Evolutionary conservation across 2,797 vertebrate genomes (phyloP).

Genomic region (Enteromius mattozi): DNA sequence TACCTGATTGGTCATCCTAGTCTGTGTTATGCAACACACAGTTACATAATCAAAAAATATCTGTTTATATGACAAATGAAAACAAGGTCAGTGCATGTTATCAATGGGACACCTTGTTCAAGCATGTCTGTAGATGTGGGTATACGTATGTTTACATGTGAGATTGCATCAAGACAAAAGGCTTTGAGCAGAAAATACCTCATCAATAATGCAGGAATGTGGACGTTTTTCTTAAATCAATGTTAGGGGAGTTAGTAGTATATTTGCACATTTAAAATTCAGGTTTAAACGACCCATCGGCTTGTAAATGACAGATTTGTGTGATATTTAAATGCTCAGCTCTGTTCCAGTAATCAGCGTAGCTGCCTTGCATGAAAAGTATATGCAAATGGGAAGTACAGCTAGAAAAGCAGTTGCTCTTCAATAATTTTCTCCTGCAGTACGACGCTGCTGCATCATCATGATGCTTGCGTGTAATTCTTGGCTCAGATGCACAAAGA

Average conservation of each 20-base stretch:
- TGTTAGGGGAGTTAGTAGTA: background rate
- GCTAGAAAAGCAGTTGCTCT: constrained; percentile 10
- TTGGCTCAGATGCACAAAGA: constrained; percentile 7
- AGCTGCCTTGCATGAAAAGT: constrained; percentile 20
- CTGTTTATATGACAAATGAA: constrained; percentile 72
- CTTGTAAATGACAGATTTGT: constrained; percentile 9
- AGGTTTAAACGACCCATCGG: background rate
- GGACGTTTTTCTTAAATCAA: background rate
- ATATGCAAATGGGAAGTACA: constrained; percentile 2
- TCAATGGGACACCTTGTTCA: constrained; percentile 31
- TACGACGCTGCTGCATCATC: constrained; percentile 7
- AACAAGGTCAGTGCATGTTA: constrained; percentile 70
- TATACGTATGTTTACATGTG: constrained; percentile 13
- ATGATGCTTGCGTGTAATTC: background rate
- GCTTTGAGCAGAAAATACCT: background rate
- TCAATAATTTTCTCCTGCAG: constrained; percentile 3
- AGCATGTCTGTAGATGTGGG: background rate
- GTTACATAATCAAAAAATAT: constrained; percentile 69
- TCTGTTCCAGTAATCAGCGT: constrained; percentile 9
- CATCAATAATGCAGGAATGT: background rate
- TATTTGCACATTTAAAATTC: background rate
- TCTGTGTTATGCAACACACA: constrained; percentile 65
- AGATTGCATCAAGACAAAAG: background rate
- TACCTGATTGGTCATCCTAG: constrained; percentile 56
- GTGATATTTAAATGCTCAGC: background rate